Evolutionary conservation across 2,797 vertebrate species (phyloP).

Genomic region (Spea hammondii): DNA sequence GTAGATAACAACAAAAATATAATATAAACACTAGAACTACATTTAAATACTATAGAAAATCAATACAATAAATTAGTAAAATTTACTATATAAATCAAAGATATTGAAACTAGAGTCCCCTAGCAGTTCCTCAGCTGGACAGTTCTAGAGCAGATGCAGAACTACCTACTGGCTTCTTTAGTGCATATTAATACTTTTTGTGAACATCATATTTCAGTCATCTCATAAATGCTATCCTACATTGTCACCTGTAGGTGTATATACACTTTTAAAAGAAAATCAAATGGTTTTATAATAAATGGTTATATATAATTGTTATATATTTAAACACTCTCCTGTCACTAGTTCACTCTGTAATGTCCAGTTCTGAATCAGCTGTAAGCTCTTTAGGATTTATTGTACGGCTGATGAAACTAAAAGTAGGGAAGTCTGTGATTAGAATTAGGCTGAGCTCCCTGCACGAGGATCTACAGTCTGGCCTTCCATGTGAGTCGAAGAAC

Average conservation of each 20-base stretch:
- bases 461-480: slow-evolving; percentile 37
- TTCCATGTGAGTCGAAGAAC: slow-evolving; percentile 44
- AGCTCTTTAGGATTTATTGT: slow-evolving; percentile 32
- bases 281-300: slow-evolving; percentile 11
- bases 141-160: too few relatives aligned
- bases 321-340: too few relatives aligned
- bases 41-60: too few relatives aligned
- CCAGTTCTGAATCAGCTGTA: slow-evolving; percentile 7
- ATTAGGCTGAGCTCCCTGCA: slow-evolving; percentile 47
- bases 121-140: too few relatives aligned
- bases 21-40: too few relatives aligned
- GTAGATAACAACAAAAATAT: too few relatives aligned
- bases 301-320: neutral
- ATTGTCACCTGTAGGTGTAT: neutral
- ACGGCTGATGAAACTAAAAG: slow-evolving; percentile 25
- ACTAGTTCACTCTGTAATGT: neutral
- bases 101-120: too few relatives aligned
- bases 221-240: neutral
- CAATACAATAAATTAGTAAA: too few relatives aligned
- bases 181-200: neutral
- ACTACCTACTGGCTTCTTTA: too few relatives aligned
- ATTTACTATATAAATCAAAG: too few relatives aligned
- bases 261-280: slow-evolving; percentile 4
- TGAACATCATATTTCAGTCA: neutral
- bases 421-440: slow-evolving; percentile 29